Percentiles rank a stretch among this genome's conserved stretches.
Conservation (phyloP, 2,797 vertebrate genomes). For the Thunnus albacares region DNA sequence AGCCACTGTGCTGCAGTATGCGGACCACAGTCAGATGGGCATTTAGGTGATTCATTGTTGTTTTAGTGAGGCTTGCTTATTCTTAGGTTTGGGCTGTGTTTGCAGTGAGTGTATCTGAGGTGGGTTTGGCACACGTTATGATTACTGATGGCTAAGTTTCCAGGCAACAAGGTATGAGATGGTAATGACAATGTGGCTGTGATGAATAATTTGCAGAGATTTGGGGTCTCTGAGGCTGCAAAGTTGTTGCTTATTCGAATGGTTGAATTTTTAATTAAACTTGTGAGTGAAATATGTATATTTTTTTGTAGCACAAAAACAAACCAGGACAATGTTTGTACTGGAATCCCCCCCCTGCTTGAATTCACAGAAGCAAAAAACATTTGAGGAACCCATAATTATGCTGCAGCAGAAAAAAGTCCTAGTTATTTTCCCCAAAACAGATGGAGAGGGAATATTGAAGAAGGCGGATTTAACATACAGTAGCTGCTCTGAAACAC, state of each 20-base stretch:
- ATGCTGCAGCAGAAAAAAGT: constrained; percentile 70
- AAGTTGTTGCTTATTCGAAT: constrained; percentile 35
- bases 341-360: constrained; percentile 62
- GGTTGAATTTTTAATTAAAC: constrained; percentile 52
- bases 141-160: constrained; percentile 53
- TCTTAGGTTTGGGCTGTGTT: constrained; percentile 58
- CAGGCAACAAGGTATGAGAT: constrained; percentile 51
- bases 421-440: constrained; percentile 74
- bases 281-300: constrained; percentile 59
- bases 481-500: constrained; percentile 62
- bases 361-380: constrained; percentile 74
- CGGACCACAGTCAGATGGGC: constrained; percentile 42
- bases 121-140: constrained; percentile 42
- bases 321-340: constrained; percentile 72
- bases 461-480: constrained; percentile 64
- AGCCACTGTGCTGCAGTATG: constrained; percentile 39
- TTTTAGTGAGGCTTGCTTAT: constrained; percentile 58
- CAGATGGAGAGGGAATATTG: constrained; percentile 73
- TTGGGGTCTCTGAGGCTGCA: constrained; percentile 20
- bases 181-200: constrained; percentile 30
- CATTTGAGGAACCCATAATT: constrained; percentile 80
- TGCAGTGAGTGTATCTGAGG: constrained; percentile 48
- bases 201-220: constrained; percentile 39
- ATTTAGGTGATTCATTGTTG: constrained; percentile 63
- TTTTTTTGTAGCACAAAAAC: constrained; percentile 66